phyloP scores from a whole-genome alignment of 2,113 vertebrate species.

The Limnothrissa miodon region DNA sequence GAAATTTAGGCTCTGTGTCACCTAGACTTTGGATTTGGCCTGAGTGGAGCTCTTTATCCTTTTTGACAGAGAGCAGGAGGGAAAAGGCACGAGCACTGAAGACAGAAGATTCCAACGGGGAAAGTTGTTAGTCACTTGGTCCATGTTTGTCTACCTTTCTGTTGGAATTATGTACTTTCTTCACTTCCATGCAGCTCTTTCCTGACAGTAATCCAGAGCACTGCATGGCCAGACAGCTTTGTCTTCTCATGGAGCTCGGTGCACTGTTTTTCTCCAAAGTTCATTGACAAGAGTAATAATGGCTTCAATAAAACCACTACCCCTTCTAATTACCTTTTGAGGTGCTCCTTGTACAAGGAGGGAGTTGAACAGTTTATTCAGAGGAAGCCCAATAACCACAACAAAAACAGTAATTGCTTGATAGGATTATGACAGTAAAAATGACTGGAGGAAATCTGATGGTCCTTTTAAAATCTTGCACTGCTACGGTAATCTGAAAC shows the following conservation, averaged over 20 bases:
- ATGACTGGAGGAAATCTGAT: conserved; percentile 28
- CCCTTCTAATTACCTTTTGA: conserved; percentile 53
- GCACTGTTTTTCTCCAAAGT: conserved; percentile 71
- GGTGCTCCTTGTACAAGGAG: conserved; percentile 34
- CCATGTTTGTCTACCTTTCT: conserved; percentile 70
- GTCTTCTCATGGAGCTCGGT: conserved; percentile 66
- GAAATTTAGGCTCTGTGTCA: conserved; percentile 57
- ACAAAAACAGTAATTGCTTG: conserved; percentile 36
- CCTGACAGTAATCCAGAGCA: conserved; percentile 70
- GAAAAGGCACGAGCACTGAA: conserved; percentile 48
- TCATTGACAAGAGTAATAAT: conserved; percentile 66
- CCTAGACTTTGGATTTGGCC: conserved; percentile 43
- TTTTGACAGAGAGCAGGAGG: conserved; percentile 47
- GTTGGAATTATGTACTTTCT: conserved; percentile 65
- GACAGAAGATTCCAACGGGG: conserved; percentile 60
- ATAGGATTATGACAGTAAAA: conserved; percentile 42
- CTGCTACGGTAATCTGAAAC: conserved; percentile 21
- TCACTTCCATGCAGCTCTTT: conserved; percentile 50
- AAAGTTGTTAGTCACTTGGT: conserved; percentile 58
- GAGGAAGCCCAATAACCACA: conserved; percentile 33
- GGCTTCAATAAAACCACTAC: conserved; percentile 68
- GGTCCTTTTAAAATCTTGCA: conserved; percentile 23
- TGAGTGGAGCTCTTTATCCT: conserved; percentile 43
- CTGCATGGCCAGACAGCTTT: conserved; percentile 68
- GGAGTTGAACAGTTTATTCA: conserved; percentile 27